phyloP scores from a whole-genome alignment of 30 jellyfish, hydroid and myxozoan genomes.

The Cassiopea xamachana region DNA sequence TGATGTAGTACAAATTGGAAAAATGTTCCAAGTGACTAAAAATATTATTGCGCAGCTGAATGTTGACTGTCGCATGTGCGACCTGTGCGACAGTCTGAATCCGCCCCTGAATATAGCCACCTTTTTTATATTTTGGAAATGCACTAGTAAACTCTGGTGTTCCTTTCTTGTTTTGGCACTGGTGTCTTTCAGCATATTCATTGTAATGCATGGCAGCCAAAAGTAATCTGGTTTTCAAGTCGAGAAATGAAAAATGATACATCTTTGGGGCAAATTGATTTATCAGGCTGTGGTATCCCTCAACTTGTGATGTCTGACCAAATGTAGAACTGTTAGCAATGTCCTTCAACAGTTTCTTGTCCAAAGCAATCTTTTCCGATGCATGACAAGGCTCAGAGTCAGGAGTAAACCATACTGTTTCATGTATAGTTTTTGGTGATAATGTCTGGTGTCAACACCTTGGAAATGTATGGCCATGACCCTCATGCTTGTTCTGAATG shows the following conservation, averaged over 20 bases:
- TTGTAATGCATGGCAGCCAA: constrained; percentile 44
- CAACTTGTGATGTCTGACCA: constrained; percentile 51
- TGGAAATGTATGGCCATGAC: constrained; percentile 12
- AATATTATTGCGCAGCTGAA: no score
- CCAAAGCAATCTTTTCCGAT: constrained; percentile 27
- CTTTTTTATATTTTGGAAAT: constrained; percentile 44
- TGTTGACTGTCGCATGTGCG: no score
- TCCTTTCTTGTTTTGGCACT: constrained; percentile 34
- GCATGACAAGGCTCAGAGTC: constrained; percentile 66
- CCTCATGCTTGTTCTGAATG: constrained; percentile 52
- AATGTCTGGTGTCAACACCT: constrained; percentile 44
- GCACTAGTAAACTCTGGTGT: constrained; percentile 15
- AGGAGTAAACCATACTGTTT: constrained; percentile 57
- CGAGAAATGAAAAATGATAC: constrained; percentile 45
- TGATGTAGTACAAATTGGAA: no score
- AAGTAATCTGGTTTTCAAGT: constrained; percentile 22
- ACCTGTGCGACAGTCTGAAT: no score
- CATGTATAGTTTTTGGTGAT: constrained; percentile 43
- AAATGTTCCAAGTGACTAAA: no score
- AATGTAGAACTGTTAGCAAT: constrained; percentile 60
- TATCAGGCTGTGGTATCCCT: constrained; percentile 47
- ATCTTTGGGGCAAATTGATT: constrained; percentile 54
- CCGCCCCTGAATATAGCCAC: no score
- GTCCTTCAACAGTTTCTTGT: constrained; percentile 42
- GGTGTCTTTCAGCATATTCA: constrained; percentile 49